These are phyloP conservation scores for Cotesia glomerata DNA, from an alignment of 1,140 invertebrate species.

Conservation along the genomic window DNA sequence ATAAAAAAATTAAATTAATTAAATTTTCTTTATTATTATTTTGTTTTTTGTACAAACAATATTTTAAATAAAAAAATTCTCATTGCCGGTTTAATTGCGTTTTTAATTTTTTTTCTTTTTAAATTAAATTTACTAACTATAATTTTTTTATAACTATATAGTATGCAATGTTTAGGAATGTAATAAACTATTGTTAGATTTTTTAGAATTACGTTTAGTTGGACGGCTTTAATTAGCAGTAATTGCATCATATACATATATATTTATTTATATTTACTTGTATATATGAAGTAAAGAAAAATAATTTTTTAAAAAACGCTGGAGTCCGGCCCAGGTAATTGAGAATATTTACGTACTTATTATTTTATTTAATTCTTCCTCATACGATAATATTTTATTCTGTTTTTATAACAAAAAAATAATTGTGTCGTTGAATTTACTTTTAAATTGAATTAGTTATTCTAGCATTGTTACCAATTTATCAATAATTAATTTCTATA, in stretches of 20 bases:
- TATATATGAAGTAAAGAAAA: conserved; percentile 46
- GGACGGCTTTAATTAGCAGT: conserved; percentile 62
- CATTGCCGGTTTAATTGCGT: background rate
- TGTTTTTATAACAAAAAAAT: too few relatives aligned
- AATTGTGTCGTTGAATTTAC: too few relatives aligned
- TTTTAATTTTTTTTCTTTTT: conserved; percentile 29
- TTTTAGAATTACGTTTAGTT: conserved; percentile 50
- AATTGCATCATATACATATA: conserved; percentile 63
- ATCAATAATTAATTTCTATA: background rate
- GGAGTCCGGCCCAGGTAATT: conserved; percentile 12
- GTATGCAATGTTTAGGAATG: conserved; percentile 15
- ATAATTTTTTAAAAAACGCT: conserved; percentile 43
- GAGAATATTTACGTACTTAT: background rate
- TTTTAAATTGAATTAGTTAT: too few relatives aligned
- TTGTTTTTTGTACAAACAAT: background rate
- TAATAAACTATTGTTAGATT: conserved; percentile 25
- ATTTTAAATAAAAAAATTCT: too few relatives aligned
- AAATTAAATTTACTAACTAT: conserved; percentile 17
- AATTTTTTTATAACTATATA: background rate
- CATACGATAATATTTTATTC: too few relatives aligned
- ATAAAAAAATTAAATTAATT: too few relatives aligned
- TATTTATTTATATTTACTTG: conserved; percentile 47
- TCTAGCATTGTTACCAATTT: too few relatives aligned
- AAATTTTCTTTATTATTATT: too few relatives aligned
- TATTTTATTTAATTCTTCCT: background rate